Base-by-base conservation (phyloP, 2,797 vertebrate genomes). In the Coregonus ussuriensis region DNA sequence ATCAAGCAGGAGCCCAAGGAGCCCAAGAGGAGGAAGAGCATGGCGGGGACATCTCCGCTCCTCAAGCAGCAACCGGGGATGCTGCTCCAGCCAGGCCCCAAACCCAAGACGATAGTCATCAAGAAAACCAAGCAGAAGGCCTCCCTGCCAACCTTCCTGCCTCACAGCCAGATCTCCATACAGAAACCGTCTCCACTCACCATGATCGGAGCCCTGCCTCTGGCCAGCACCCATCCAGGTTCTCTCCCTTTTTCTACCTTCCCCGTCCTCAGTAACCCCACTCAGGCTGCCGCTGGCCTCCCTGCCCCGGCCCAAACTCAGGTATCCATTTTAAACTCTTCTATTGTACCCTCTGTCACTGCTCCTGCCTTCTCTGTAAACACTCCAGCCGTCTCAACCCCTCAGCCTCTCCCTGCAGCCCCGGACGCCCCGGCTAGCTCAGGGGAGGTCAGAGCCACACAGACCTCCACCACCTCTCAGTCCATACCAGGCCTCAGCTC, bases 41-140 rank as follows among this genome's bases (percentile, higher is more conserved):
- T 91, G 83, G 91, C 89, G 6, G 94, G 33, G 9, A 4, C 88
- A 4, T 92, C 94, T 74, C 93, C 94, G 37, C 79, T 90, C 13
- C 86, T 94, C 35, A 96, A 95, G 82, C 89, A 89, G 31, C 41
- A 76, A 13, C 78, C 25, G 77, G 84, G 93, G 77, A 86, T 91
- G 71, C 77, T 86, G 41, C 74, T 81, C 0, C 91, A 93, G 65
- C 88, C 81, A 76, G 71, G 93, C 7, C 93, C 95, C 0, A 93
- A 95, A 86, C 96, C 96, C 74, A 98, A 98, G 85, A 95, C 95
- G 78, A 93, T 98, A 85, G 92, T 97, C 84, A 98, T 98, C 89
- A 99, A 97, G 86, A 97, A 96, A 85, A 90, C 93, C 5, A 97
- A 96, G 94, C 95, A 95, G 78, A 97, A 97, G 90, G 97, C 97